A percentile compares a stretch with the other conserved stretches of the same genome.
Conservation (phyloP, 2,888 invertebrate species). For the Cephalotes varians region DNA sequence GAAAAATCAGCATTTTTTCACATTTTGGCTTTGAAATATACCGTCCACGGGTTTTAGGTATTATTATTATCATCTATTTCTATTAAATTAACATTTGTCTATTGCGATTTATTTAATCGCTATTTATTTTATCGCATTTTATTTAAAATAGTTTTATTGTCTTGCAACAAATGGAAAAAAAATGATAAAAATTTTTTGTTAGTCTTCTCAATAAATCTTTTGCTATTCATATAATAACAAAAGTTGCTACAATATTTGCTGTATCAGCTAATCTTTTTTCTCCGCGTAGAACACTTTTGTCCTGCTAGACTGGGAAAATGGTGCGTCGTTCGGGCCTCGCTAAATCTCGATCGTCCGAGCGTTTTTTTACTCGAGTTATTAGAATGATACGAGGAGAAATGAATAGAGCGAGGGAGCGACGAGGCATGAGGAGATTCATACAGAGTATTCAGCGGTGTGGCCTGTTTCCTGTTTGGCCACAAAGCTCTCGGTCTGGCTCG, state of each 20-base stretch:
- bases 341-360: constrained; percentile 3
- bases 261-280: neutral
- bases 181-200: neutral
- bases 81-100: neutral
- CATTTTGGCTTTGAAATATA: too few species aligned
- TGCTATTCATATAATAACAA: neutral
- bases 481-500: constrained; percentile 51
- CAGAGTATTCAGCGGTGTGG: constrained; percentile 57
- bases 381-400: constrained; percentile 1
- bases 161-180: neutral
- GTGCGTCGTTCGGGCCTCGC: neutral
- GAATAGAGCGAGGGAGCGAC: constrained; percentile 15
- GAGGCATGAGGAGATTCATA: constrained; percentile 54
- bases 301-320: neutral
- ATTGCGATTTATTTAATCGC: neutral
- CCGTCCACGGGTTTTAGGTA: too few species aligned
- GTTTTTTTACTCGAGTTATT: constrained; percentile 28
- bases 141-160: neutral
- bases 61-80: too few species aligned
- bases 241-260: neutral
- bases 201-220: neutral
- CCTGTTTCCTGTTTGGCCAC: constrained; percentile 57
- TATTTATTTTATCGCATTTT: neutral
- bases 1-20: too few species aligned
- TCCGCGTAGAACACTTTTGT: neutral